Conservation (phyloP, 2,797 vertebrate genomes). For the Megaceryle alcyon region DNA sequence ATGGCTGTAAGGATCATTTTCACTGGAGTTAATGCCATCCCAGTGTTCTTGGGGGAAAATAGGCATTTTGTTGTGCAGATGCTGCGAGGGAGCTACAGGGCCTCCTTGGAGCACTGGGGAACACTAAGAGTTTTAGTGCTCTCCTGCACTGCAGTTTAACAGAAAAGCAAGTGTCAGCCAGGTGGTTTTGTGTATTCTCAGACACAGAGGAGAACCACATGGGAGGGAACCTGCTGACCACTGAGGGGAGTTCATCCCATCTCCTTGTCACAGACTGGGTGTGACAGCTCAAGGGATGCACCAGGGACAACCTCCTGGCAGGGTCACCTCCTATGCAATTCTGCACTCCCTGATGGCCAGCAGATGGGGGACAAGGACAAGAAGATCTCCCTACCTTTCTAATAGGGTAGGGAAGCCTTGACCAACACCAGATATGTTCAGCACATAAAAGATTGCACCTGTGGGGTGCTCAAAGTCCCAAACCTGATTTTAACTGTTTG, state of each 20-base stretch:
- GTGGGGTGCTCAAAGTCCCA: background rate
- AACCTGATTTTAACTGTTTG: background rate
- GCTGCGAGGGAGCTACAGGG: background rate
- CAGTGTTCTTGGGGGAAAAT: background rate
- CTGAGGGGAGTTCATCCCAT: background rate
- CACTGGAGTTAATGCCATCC: too few species aligned
- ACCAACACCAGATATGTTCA: background rate
- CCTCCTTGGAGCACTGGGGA: background rate
- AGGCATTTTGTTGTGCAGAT: rapidly evolving
- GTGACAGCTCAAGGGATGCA: background rate
- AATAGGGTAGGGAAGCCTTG: rapidly evolving
- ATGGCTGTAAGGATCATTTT: background rate
- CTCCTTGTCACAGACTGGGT: background rate
- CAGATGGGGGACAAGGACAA: background rate
- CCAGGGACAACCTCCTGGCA: rapidly evolving
- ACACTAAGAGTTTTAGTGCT: background rate
- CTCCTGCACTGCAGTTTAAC: background rate
- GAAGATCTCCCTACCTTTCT: background rate
- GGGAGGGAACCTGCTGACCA: background rate
- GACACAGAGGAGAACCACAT: background rate
- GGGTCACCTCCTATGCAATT: background rate
- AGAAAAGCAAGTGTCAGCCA: background rate
- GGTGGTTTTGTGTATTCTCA: background rate
- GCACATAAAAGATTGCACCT: background rate
- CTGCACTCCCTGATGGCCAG: background rate